Evolutionary conservation across 53 echinoderm and acorn worm genomes (phyloP), one percentile per base, ranked within the genome.

Genomic region (Hippasteria phrygiana): DNA sequence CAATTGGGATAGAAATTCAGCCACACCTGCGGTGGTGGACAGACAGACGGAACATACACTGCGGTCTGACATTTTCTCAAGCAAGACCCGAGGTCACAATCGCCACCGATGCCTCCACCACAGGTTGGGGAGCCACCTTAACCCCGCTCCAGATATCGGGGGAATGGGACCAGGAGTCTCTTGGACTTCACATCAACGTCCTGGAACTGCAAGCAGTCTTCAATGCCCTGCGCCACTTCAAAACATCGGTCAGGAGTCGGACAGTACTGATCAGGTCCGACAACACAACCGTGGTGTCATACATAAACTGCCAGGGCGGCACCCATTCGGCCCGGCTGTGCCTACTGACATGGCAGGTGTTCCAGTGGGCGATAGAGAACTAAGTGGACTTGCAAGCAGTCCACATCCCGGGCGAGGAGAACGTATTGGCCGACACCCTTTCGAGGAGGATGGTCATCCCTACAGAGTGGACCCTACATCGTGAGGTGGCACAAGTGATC

Each of bases 301-400:
- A 91, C 62, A 72, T 88, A 26, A 91, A 88, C 54, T 26, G 80
- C 22, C 88, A 81, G 32, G 92, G 88, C 4, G 91, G 91, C 29
- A 91, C 88, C 0, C 54, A 71, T 20, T 91, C 91, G 2, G 26
- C 42, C 0, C 16, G n/a, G 16, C 76, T 91, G 1, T 75, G 59
- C 75, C 37, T 45, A 6, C 36, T 46, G 38, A 62, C 81, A 9
- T 80, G 73, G 81, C 28, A 55, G 4, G 36, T 92, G 0, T 36
- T 41, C 45, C 43, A 20, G 4, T 88, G 66, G 56, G 53, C 65
- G 39, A 16, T 38, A 39, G 0, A 27, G 35, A 26, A 71, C 62
- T 18, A 88, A 46, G 71, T 80, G 29, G 16, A 2, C 8, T 50
- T 92, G 16, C 28, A 31, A 24, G 88, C n/a, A n/a, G n/a, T n/a